These are phyloP conservation scores for Vulpes vulpes DNA, from an alignment of 2,113 vertebrate species.

Conservation along the genomic window DNA sequence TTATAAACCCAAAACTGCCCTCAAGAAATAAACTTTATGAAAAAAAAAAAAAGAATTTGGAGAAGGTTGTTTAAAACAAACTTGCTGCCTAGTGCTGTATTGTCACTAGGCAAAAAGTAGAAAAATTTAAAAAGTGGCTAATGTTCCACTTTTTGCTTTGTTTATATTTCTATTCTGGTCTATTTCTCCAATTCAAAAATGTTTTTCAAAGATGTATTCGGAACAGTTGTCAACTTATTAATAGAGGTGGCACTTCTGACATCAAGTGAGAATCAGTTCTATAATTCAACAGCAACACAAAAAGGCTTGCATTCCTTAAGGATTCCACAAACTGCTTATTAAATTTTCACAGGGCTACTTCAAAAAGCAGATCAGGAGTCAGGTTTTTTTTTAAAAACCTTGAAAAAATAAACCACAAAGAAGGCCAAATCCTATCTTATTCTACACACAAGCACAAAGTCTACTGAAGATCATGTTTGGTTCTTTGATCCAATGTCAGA, in stretches of 20 bases:
- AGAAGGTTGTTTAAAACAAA: conserved; percentile 29
- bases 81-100: background rate
- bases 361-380: conserved; percentile 49
- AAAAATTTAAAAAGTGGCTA: background rate
- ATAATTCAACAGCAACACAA: conserved; percentile 63
- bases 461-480: background rate
- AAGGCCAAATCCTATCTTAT: conserved; percentile 40
- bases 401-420: background rate
- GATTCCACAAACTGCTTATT: conserved; percentile 66
- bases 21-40: background rate
- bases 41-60: background rate
- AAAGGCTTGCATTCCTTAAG: conserved; percentile 66
- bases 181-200: conserved; percentile 67
- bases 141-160: conserved; percentile 60
- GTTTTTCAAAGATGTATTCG: conserved; percentile 50
- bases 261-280: conserved; percentile 76
- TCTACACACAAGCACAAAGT: background rate
- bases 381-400: conserved; percentile 40
- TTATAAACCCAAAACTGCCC: background rate
- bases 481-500: conserved; percentile 38
- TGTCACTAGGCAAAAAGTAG: conserved; percentile 36
- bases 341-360: conserved; percentile 66
- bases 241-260: conserved; percentile 76
- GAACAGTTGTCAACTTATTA: conserved; percentile 79
- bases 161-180: conserved; percentile 69